Evolutionary conservation across 2,113 vertebrate genomes (phyloP), one percentile per base, ranked within the genome.

Genomic region (Eretmochelys imbricata): DNA sequence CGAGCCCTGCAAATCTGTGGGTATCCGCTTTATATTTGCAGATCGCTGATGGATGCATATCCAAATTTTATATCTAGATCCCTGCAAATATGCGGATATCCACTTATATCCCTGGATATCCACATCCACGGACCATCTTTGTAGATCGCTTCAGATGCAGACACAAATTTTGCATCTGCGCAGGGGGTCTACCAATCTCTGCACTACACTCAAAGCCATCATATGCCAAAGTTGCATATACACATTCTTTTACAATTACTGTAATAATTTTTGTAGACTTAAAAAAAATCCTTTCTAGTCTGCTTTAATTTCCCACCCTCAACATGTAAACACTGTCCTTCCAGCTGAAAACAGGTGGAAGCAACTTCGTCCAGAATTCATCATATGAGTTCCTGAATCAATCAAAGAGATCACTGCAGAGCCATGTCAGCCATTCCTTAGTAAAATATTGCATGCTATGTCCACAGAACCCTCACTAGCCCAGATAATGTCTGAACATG

Each of bases 391-490:
- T 91, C 49, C 53, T 81, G 5, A 54, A 29, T 31, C 29, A 89
- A 72, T 11, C 10, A 17, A 62, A 78, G 25, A 50, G 72, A 35
- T 51, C 38, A 14, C 2, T 2, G 25, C 8, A 35, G 72, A 86
- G 72, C 79, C 5, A 27, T 80, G 11, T 24, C 35, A 53, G 72
- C 2, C 5, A 51, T 8, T 6, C 6, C 6, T 79, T 78, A 35
- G 49, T 50, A 59, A 13, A 50, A 49, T 10, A 29, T 27, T 82
- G 0, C 0, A 0, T 79, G 29, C 29, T 82, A 5, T 62, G 49
- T 59, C 42, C 79, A 46, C 42, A 76, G 24, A 46, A 46, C 22
- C 5, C 72, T 48, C 22, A n/a, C 7, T 51, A 55, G 82, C 80
- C 91, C 76, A 69, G 80, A 85, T 54, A 78, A 89, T 10, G 8